Base-by-base conservation (phyloP, 2,888 invertebrate species). In the Ypsolopha sequella region DNA sequence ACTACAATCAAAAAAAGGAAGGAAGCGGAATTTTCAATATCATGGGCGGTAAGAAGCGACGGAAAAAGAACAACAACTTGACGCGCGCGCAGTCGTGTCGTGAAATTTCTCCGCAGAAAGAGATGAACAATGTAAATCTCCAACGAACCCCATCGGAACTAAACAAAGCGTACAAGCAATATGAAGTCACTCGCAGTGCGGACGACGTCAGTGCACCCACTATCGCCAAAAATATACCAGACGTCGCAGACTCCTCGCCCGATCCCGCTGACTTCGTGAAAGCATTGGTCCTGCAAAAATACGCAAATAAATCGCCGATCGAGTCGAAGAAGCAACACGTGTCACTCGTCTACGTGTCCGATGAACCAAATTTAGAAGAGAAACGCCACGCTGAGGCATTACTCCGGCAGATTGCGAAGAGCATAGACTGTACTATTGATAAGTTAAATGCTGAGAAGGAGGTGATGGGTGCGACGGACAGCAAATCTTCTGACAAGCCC, bases 271-370 rank as follows among this genome's bases (percentile, higher is more conserved):
- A 80, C 64, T 84, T 76, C 66, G 82, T 84, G 47, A 80, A 75
- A 65, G 80, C 80, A 58, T 62, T 82, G 53, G 84, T 85, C 58
- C 70, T 81, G 70, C 80, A 84, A 60, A 84, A 82, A 72, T 82
- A 84, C 75, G 76, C 79, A 51, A 73, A 70, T 64, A 65, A 66
- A 56, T 65, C 61, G 55, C 64, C 73, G 49, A 73, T 78, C 52
- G 67, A 74, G 39, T 14, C 48, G 54, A 76, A 76, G 64, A 73
- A 73, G 62, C 76, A 64, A 53, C 71, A 85, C 80, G 85, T 86
- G 80, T 82, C 80, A 1, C 57, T 76, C 1, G 78, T 84, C 50
- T 86, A 82, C 73, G 80, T 84, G 13, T 68, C 68, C 6, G 63
- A 76, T 61, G 78, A 76, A 36, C 73, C 78, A 6, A 66, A 75